Evolutionary conservation across 2,888 invertebrate genomes (phyloP).

Genomic region (Uropetala carovei): DNA sequence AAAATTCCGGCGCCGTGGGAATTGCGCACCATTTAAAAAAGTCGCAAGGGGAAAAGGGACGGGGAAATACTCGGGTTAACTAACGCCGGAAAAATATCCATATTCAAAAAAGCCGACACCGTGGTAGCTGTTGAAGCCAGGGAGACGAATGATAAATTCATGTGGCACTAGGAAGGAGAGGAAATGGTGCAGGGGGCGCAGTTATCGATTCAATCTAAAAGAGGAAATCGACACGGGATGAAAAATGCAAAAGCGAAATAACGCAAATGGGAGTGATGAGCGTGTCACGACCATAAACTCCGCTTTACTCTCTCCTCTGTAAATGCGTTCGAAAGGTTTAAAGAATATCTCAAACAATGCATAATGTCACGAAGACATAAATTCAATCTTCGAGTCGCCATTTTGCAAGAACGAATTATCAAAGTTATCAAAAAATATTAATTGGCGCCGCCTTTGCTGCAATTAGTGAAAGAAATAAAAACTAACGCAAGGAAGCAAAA

Average conservation of each 20-base stretch:
- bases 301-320: neutral
- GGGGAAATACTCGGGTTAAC: conserved; percentile 7
- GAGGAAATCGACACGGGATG: conserved; percentile 47
- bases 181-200: conserved; percentile 34
- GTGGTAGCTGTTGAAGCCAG: conserved; percentile 12
- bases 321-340: neutral
- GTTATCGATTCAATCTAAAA: conserved; percentile 50
- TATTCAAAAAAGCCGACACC: conserved; percentile 10
- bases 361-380: too few relatives aligned
- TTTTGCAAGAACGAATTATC: too few relatives aligned
- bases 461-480: too few relatives aligned
- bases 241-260: conserved; percentile 48
- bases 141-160: conserved; percentile 25
- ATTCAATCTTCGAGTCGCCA: too few relatives aligned
- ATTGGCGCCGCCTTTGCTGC: too few relatives aligned
- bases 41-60: neutral
- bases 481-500: too few relatives aligned
- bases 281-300: neutral
- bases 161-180: neutral
- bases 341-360: too few relatives aligned
- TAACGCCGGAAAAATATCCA: neutral
- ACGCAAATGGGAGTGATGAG: conserved; percentile 21
- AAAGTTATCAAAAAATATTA: too few relatives aligned
- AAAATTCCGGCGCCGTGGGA: neutral
- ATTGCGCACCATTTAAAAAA: neutral